Evolutionary conservation across 2,888 invertebrate genomes (phyloP).

Genomic region (Pyrrhia umbra): DNA sequence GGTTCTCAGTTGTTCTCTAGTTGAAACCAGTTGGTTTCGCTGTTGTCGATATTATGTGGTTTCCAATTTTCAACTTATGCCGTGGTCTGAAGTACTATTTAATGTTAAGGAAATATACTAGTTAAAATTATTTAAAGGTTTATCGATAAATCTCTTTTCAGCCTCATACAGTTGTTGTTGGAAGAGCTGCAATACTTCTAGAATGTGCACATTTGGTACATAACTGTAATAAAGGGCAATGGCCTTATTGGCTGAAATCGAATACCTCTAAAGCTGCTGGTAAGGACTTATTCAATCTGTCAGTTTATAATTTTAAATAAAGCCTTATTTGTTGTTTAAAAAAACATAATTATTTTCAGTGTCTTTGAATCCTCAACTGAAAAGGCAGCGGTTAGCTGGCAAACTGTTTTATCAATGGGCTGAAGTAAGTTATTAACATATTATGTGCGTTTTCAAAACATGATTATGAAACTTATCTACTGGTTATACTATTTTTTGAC

Average conservation of each 20-base stretch:
- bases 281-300: conserved; percentile 58
- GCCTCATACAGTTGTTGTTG: conserved; percentile 98
- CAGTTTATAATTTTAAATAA: background rate
- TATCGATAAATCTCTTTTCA: conserved; percentile 74
- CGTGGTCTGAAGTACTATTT: too few relatives aligned
- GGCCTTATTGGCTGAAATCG: conserved; percentile 99
- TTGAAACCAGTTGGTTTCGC: too few relatives aligned
- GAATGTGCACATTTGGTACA: conserved; percentile 99
- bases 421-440: conserved; percentile 90
- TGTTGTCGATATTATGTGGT: too few relatives aligned
- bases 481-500: too few relatives aligned
- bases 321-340: background rate
- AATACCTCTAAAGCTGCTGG: conserved; percentile 88
- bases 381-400: conserved; percentile 94
- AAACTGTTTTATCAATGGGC: conserved; percentile 99
- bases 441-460: background rate
- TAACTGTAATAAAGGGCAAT: conserved; percentile 99
- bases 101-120: too few relatives aligned
- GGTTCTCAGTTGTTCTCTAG: too few relatives aligned
- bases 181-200: conserved; percentile 96
- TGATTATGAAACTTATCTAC: background rate
- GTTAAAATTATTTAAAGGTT: background rate
- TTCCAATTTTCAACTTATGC: too few relatives aligned
- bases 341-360: conserved; percentile 76
- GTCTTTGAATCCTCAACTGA: conserved; percentile 82